phyloP scores from a whole-genome alignment of 2,113 vertebrate species.

The Oenanthe oenanthe region DNA sequence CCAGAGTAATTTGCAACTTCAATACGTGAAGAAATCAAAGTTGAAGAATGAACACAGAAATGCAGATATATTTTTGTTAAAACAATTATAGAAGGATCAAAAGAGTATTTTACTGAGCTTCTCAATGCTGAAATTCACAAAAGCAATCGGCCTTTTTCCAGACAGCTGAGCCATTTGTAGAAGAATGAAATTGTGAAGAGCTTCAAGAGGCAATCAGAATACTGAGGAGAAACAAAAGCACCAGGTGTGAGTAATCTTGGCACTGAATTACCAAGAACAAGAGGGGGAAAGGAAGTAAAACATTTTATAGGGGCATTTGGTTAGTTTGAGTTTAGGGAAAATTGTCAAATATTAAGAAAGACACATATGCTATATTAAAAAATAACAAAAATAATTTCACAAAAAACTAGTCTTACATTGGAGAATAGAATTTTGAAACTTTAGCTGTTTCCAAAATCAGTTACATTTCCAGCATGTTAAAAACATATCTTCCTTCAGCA shows the following conservation, averaged over 20 bases:
- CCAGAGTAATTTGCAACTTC: not conserved
- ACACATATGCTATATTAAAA: not conserved
- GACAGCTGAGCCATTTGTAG: slow-evolving; percentile 54
- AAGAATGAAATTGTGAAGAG: slow-evolving; percentile 49
- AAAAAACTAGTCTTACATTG: not conserved
- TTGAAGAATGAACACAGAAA: slow-evolving; percentile 15
- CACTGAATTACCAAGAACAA: not conserved
- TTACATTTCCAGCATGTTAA: not conserved
- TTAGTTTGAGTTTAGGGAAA: not conserved
- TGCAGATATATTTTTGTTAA: not conserved
- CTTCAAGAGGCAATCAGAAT: slow-evolving; percentile 59
- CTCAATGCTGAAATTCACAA: slow-evolving; percentile 28
- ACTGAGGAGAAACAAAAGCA: slow-evolving; percentile 46
- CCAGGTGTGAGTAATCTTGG: slow-evolving; percentile 59
- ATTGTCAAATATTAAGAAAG: not conserved
- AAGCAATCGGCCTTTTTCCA: slow-evolving; percentile 38
- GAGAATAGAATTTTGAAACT: not conserved
- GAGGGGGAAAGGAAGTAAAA: not conserved
- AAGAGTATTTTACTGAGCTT: slow-evolving; percentile 11
- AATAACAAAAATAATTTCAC: not conserved
- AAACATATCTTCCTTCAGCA: not conserved
- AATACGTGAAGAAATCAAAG: not conserved
- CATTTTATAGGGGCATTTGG: not conserved
- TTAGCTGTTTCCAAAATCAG: not conserved
- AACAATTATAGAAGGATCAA: slow-evolving; percentile 4